These are phyloP conservation scores for Alligator mississippiensis DNA, from an alignment of 2,113 vertebrate genomes.

Conservation along the genomic window DNA sequence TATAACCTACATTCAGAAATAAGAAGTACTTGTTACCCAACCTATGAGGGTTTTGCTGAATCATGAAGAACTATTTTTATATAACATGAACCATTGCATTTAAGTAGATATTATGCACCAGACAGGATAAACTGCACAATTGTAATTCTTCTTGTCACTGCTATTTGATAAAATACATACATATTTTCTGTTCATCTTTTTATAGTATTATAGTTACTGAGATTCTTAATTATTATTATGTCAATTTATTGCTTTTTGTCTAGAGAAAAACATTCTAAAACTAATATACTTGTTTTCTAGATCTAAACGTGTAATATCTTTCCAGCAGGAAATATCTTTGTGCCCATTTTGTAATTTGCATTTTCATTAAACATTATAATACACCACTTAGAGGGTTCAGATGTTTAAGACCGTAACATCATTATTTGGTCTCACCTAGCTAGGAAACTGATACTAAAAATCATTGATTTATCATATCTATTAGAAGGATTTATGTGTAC, in stretches of 20 bases:
- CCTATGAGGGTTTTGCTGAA: neutral
- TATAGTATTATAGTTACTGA: neutral
- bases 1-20: neutral
- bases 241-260: neutral
- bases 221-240: neutral
- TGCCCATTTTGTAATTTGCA: neutral
- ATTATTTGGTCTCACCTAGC: neutral
- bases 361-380: neutral
- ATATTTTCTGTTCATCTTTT: neutral
- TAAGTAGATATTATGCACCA: neutral
- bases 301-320: neutral
- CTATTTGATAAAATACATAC: neutral
- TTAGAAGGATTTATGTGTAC: neutral
- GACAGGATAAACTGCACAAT: neutral
- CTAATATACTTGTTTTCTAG: neutral
- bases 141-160: neutral
- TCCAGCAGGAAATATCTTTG: neutral
- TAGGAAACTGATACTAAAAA: neutral
- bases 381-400: fast-evolving
- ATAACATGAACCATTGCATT: neutral
- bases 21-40: neutral
- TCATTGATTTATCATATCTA: neutral
- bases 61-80: neutral
- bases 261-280: neutral
- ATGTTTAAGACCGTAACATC: neutral